Percentiles rank a stretch among this genome's conserved stretches.
Evolutionary conservation across 2,113 vertebrate genomes (phyloP).

Genomic region (Bujurquina vittata): DNA sequence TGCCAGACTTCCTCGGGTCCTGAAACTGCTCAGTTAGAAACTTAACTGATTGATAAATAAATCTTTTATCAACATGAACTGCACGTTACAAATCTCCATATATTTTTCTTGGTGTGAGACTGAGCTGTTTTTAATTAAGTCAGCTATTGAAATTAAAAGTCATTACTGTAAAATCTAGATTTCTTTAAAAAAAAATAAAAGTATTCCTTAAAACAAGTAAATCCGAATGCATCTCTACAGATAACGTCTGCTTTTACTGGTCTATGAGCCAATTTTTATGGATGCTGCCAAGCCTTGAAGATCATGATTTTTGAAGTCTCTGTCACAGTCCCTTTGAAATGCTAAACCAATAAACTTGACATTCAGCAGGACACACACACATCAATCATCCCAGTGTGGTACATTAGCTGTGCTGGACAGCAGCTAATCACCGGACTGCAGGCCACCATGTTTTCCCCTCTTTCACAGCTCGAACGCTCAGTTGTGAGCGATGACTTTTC

Average conservation of each 20-base stretch:
- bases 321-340: background rate
- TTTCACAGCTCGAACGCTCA: background rate
- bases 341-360: background rate
- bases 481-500: conserved; percentile 26
- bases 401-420: background rate
- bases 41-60: too few species aligned
- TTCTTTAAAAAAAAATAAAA: too few species aligned
- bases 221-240: too few species aligned
- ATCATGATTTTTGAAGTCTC: background rate
- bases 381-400: background rate
- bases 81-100: too few species aligned
- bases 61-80: too few species aligned
- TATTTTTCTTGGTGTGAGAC: too few species aligned
- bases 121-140: too few species aligned
- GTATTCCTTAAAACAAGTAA: too few species aligned
- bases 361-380: background rate
- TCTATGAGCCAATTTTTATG: background rate
- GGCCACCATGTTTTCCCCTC: background rate
- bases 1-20: background rate
- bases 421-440: background rate
- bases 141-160: too few species aligned
- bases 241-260: too few species aligned
- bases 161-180: accelerated
- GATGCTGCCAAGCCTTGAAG: background rate
- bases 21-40: background rate